Base-by-base conservation (phyloP, 2,888 invertebrate species). In the Halictus quadricinctus region DNA sequence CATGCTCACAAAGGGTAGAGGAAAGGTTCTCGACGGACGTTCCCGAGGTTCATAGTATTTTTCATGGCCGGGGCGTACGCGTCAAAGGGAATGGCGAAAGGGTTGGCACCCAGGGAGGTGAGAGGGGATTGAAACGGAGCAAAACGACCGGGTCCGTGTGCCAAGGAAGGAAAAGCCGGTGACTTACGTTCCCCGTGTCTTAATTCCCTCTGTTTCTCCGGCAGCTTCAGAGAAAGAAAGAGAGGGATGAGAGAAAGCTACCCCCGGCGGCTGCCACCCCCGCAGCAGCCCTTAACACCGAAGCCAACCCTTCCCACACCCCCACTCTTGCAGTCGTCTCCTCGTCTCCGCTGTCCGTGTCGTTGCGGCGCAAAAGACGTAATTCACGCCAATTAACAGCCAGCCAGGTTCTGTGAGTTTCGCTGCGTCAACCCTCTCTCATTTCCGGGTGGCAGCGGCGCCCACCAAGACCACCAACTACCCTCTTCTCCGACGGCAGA, bases 301-400 rank as follows among this genome's bases (percentile, higher is more conserved):
- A 29, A 79, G 66, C 36, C 75, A 73, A 54, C 54, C n/a, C 10
- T 54, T 8, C 21, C 4, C 36, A 4, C 36, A 36, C 36, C 50
- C 50, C 50, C 50, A 8, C 21, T 8, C 10, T 54, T 54, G 21
- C 54, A 54, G 54, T 54, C 54, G 76, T 70, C 72, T 73, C 76
- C 41, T 72, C 76, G 29, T 72, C 76, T 41, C 66, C 72, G 79
- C 66, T 77, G 81, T 82, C 82, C 86, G 86, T 88, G 88, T 86
- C 81, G 89, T 89, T 89, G 88, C 83, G 84, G 84, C 80, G 90
- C 83, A 87, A 91, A 92, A 91, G 89, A 88, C 89, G 91, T 92
- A 91, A 90, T 92, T 92, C 87, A 84, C 88, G 92, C 88, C 92
- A 92, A 92, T 92, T 92, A 92, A 92, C 91, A 90, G 88, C 76